These are phyloP conservation scores for Grammomys dolichurus DNA, from an alignment of 2,113 vertebrate genomes.

Conservation along the genomic window DNA sequence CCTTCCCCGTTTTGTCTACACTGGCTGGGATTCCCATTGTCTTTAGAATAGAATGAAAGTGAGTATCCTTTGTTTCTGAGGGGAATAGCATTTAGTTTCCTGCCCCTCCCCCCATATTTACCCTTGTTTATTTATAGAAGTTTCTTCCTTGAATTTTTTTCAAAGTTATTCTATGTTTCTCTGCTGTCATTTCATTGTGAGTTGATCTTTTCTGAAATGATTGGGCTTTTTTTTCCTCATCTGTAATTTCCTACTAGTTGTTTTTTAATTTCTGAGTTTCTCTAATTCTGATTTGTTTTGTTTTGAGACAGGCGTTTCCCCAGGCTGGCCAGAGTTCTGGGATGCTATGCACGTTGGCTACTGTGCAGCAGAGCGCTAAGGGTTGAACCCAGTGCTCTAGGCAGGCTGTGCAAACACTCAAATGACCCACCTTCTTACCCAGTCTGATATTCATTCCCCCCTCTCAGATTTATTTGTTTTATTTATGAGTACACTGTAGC, in stretches of 20 bases:
- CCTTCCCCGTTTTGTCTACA: not conserved
- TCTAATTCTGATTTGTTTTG: not conserved
- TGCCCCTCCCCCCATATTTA: not conserved
- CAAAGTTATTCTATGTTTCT: not conserved
- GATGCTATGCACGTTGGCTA: not conserved
- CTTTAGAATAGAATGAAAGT: not conserved
- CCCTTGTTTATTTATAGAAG: not conserved
- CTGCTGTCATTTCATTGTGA: not conserved
- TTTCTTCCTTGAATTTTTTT: slow-evolving; percentile 25
- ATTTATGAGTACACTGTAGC: too few relatives aligned
- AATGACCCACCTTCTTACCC: not conserved
- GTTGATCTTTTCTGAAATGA: not conserved
- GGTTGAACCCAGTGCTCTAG: not conserved
- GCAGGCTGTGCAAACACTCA: not conserved
- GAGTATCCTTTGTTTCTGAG: not conserved
- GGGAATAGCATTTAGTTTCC: not conserved
- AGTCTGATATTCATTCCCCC: not conserved
- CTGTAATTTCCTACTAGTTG: not conserved
- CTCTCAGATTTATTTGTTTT: too few relatives aligned
- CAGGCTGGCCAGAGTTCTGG: not conserved
- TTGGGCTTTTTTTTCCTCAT: not conserved
- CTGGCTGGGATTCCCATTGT: not conserved
- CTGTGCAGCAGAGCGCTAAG: too few relatives aligned
- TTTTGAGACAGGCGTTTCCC: not conserved
- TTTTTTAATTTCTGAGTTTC: not conserved